Evolutionary conservation across 2,797 vertebrate genomes (phyloP).

Genomic region (Cryptoblepharus egeriae): DNA sequence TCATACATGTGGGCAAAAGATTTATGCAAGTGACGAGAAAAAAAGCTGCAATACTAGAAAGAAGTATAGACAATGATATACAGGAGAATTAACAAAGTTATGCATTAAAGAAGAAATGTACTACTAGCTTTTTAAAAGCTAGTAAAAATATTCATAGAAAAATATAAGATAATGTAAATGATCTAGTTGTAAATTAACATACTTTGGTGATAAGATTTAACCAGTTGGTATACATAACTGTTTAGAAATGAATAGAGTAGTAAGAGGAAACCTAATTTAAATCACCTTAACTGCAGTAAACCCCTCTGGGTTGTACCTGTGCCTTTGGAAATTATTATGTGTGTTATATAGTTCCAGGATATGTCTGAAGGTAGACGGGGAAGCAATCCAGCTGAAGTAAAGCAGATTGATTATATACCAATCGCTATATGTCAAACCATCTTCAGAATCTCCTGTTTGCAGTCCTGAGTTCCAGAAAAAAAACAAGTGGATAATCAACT

Average conservation of each 20-base stretch:
- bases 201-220: not conserved
- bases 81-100: not conserved
- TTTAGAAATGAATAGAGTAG: not conserved
- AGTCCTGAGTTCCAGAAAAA: too few relatives aligned
- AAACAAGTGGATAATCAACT: not conserved
- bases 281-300: too few relatives aligned
- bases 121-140: not conserved
- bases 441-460: too few relatives aligned
- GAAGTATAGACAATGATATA: not conserved
- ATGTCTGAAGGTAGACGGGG: too few relatives aligned
- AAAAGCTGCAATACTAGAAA: not conserved
- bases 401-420: too few relatives aligned
- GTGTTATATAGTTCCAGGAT: too few relatives aligned
- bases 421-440: too few relatives aligned
- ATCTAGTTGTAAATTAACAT: not conserved
- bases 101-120: not conserved
- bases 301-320: not conserved
- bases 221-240: not conserved
- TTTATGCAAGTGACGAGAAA: not conserved
- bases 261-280: not conserved
- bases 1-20: not conserved
- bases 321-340: too few relatives aligned
- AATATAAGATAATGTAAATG: not conserved
- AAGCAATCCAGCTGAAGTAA: too few relatives aligned
- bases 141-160: not conserved